Evolutionary conservation across 1,140 invertebrate genomes (phyloP).

Genomic region (Drosophila pseudoananassae): DNA sequence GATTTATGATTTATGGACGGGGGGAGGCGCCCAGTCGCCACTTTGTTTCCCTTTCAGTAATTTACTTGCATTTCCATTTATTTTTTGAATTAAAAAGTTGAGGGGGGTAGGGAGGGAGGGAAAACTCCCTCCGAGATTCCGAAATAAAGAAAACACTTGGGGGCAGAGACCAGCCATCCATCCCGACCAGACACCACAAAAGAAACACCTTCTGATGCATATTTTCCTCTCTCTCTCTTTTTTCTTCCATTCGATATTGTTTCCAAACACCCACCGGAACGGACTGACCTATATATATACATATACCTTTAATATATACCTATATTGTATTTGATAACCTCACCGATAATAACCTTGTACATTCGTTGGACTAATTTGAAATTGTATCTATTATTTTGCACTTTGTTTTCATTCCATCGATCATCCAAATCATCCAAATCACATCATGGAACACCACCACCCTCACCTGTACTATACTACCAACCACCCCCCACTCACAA

Average conservation of each 20-base stretch:
- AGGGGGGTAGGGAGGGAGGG: no score
- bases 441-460: conserved; percentile 14
- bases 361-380: conserved; percentile 39
- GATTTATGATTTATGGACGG: conserved; percentile 41
- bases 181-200: conserved; percentile 11
- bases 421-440: conserved; percentile 2
- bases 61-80: background rate
- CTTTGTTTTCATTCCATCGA: conserved; percentile 48
- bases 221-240: conserved; percentile 25
- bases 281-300: conserved; percentile 2
- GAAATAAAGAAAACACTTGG: no score
- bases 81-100: background rate
- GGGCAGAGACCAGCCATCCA: background rate
- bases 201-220: conserved; percentile 24
- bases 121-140: no score
- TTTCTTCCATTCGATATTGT: conserved; percentile 40
- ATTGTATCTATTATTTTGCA: conserved; percentile 53
- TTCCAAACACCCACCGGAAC: conserved; percentile 1
- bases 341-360: conserved; percentile 18
- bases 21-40: conserved; percentile 1
- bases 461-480: background rate
- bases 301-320: no score
- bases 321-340: conserved; percentile 18
- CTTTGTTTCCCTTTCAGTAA: background rate
- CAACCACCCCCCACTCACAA: background rate